These are phyloP conservation scores for Drosophila leontia DNA, from an alignment of 1,140 invertebrate genomes.

Conservation along the genomic window DNA sequence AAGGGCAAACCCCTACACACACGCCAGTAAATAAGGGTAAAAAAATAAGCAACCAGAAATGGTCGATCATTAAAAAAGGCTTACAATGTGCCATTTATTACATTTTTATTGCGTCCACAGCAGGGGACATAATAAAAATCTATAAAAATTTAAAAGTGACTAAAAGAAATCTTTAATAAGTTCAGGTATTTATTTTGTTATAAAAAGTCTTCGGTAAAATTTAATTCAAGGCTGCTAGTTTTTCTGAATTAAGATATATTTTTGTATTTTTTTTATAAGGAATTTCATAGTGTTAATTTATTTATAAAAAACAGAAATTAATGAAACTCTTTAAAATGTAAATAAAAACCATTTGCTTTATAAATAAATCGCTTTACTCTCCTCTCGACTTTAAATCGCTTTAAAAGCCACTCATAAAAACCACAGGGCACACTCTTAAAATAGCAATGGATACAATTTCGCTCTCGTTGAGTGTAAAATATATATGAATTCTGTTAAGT, in stretches of 20 bases:
- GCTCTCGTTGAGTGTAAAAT: conserved; percentile 22
- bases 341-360: background rate
- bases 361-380: background rate
- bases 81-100: conserved; percentile 72
- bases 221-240: background rate
- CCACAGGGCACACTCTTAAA: background rate
- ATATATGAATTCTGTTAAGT: conserved; percentile 36
- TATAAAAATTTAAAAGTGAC: conserved; percentile 27
- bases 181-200: background rate
- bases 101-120: conserved; percentile 60
- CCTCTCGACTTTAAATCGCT: background rate
- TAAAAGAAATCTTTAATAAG: conserved; percentile 23
- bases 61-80: conserved; percentile 77
- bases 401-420: conserved; percentile 1
- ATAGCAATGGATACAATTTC: background rate
- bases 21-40: conserved; percentile 9
- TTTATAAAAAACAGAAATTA: background rate
- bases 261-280: too few relatives aligned
- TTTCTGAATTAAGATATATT: background rate
- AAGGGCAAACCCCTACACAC: conserved; percentile 16
- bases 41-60: conserved; percentile 39
- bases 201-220: background rate
- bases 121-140: conserved; percentile 41
- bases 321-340: background rate
- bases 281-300: background rate